phyloP scores from a whole-genome alignment of 2,888 invertebrate genomes.

The Asteroscopus sphinx region DNA sequence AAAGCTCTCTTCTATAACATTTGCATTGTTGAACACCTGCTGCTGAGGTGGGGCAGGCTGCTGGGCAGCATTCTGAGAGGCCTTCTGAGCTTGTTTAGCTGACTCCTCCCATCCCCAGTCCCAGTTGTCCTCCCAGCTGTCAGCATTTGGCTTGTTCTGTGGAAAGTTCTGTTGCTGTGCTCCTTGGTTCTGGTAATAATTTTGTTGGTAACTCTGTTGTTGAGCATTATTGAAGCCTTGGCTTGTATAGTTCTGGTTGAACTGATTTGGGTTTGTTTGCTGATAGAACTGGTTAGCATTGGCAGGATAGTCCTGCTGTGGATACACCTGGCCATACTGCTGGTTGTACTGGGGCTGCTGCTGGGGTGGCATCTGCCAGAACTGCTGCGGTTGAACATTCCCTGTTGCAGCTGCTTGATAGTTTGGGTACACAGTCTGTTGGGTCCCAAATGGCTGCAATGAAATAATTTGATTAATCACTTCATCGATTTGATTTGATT shows the following conservation, averaged over 20 bases:
- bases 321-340: slow-evolving; percentile 81
- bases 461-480: slow-evolving; percentile 12
- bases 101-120: slow-evolving; percentile 91
- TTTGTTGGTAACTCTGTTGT: slow-evolving; percentile 74
- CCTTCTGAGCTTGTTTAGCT: slow-evolving; percentile 77
- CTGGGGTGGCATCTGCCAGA: slow-evolving; percentile 74
- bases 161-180: slow-evolving; percentile 67
- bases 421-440: slow-evolving; percentile 78
- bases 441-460: slow-evolving; percentile 80
- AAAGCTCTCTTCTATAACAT: slow-evolving; percentile 90
- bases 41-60: slow-evolving; percentile 56
- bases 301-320: slow-evolving; percentile 74
- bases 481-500: no score
- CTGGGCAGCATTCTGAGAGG: slow-evolving; percentile 54
- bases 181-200: slow-evolving; percentile 74
- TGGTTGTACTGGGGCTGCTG: slow-evolving; percentile 76
- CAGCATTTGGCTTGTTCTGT: slow-evolving; percentile 69
- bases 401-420: slow-evolving; percentile 66
- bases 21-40: slow-evolving; percentile 78
- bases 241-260: slow-evolving; percentile 75
- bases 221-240: slow-evolving; percentile 66
- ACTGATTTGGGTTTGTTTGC: slow-evolving; percentile 67
- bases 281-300: slow-evolving; percentile 78
- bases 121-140: slow-evolving; percentile 87
- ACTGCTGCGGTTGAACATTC: slow-evolving; percentile 66